Percentiles rank a stretch among this genome's conserved stretches.
Conservation (phyloP, 2,113 vertebrate species). For the Ia io region DNA sequence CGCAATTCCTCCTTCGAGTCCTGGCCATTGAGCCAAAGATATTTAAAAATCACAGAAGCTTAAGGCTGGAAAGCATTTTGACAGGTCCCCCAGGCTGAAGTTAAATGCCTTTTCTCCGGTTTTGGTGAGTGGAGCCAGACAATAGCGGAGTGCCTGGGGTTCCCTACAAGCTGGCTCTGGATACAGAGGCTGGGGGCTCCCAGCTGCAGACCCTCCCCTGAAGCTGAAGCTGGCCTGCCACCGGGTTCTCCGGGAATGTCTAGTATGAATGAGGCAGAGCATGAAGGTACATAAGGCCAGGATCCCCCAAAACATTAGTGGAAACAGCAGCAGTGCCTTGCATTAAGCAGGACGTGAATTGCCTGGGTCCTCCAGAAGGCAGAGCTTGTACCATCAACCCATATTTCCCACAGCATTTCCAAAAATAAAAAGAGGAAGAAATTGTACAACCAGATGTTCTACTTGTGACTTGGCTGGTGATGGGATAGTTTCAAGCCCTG, state of each 20-base stretch:
- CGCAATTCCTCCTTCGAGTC: neutral
- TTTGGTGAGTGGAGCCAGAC: neutral
- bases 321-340: accelerated
- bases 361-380: accelerated
- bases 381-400: neutral
- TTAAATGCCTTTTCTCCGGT: neutral
- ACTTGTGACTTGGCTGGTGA: no score
- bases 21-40: neutral
- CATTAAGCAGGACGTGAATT: accelerated
- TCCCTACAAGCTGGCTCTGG: accelerated
- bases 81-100: neutral
- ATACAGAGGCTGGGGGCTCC: accelerated
- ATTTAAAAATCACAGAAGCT: neutral
- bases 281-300: accelerated
- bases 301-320: accelerated
- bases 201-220: accelerated
- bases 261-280: accelerated
- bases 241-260: accelerated
- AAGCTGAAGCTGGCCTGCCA: neutral
- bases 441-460: accelerated
- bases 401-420: neutral
- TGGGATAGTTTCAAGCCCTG: accelerated
- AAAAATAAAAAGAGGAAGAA: neutral
- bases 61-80: neutral
- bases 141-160: accelerated